Percentiles rank a stretch among this genome's conserved stretches.
Evolutionary conservation across 2,797 vertebrate genomes (phyloP).

Genomic region (Lithobates pipiens): DNA sequence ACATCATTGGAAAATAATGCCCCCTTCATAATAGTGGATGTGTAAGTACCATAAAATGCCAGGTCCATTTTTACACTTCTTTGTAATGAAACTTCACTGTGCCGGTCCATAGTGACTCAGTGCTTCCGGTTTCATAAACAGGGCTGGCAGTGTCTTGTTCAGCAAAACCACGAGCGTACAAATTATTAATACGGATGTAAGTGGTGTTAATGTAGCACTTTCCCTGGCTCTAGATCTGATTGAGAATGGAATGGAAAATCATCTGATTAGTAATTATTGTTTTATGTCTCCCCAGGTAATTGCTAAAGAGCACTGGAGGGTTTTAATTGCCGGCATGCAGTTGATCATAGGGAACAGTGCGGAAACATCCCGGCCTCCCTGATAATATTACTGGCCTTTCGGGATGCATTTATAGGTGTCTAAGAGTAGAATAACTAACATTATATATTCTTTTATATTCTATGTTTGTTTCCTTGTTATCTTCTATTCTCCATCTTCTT

Average conservation of each 20-base stretch:
- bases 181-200: constrained; percentile 34
- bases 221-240: constrained; percentile 1
- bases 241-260: constrained; percentile 22
- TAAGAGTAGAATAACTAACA: too few relatives aligned
- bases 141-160: constrained; percentile 63
- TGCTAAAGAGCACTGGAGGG: constrained; percentile 25
- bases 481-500: too few relatives aligned
- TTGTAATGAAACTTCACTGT: neutral
- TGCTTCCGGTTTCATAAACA: constrained; percentile 33
- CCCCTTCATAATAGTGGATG: neutral
- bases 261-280: constrained; percentile 47
- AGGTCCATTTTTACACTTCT: neutral
- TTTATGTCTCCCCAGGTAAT: constrained; percentile 48
- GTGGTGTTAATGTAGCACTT: constrained; percentile 28
- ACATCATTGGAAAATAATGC: neutral
- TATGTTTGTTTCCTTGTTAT: too few relatives aligned
- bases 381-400: neutral
- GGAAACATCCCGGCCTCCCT: neutral
- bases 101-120: neutral
- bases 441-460: too few relatives aligned
- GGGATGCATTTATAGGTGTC: too few relatives aligned
- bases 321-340: constrained; percentile 42
- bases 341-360: constrained; percentile 2
- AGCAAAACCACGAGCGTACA: constrained; percentile 42
- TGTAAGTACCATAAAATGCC: neutral